Evolutionary conservation across 1,140 invertebrate species (phyloP).

Genomic region (Brachystomella parvula): DNA sequence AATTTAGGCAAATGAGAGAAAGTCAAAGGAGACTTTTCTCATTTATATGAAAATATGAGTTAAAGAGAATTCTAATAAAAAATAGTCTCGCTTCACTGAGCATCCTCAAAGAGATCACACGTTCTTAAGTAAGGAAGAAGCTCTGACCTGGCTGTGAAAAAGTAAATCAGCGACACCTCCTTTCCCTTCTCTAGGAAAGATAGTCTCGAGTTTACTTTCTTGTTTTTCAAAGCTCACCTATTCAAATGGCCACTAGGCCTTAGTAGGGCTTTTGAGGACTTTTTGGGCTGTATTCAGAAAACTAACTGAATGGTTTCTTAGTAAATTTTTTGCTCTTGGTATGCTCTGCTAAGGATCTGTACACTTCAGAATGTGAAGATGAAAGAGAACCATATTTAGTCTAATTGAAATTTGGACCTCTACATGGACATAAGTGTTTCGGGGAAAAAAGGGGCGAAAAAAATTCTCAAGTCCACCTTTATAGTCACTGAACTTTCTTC

Average conservation of each 20-base stretch:
- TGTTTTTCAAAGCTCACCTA: neutral
- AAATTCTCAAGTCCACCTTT: too few species aligned
- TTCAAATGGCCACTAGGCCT: too few species aligned
- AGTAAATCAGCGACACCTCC: too few species aligned
- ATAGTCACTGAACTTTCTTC: neutral
- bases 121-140: neutral
- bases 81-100: neutral
- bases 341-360: too few species aligned
- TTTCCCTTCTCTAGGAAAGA: neutral
- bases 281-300: too few species aligned
- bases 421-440: neutral
- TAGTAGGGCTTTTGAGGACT: too few species aligned
- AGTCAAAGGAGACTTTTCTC: slow-evolving; percentile 3
- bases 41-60: slow-evolving; percentile 9
- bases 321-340: too few species aligned
- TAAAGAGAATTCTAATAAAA: neutral
- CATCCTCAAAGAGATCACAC: slow-evolving; percentile 1
- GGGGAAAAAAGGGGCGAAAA: too few species aligned
- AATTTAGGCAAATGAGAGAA: slow-evolving; percentile 21
- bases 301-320: too few species aligned
- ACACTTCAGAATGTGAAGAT: too few species aligned
- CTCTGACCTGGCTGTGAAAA: too few species aligned
- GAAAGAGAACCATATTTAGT: too few species aligned
- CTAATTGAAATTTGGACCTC: neutral
- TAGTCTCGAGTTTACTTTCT: neutral